Percentiles rank a stretch among this genome's conserved stretches.
Conservation (phyloP, 2,113 vertebrate species). For the Tonatia bakeri region DNA sequence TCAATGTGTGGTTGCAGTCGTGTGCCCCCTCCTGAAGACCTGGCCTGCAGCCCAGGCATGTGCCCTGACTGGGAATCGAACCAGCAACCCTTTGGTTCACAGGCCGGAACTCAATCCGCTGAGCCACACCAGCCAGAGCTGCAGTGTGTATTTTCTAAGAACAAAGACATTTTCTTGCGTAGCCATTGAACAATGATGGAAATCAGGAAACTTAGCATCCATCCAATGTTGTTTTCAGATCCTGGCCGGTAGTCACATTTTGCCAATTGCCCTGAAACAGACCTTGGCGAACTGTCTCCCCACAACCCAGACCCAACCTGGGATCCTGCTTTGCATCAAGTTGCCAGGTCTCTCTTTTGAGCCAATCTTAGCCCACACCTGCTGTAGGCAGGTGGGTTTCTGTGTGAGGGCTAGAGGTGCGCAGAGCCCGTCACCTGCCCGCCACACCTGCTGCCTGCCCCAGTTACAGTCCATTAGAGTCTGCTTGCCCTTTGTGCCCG, state of each 20-base stretch:
- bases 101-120: no score
- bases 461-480: no score
- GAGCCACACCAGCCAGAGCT: no score
- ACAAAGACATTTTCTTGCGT: not conserved
- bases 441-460: not conserved
- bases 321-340: not conserved
- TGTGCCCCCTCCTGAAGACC: no score
- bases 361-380: not conserved
- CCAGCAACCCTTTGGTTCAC: no score
- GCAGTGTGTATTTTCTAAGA: not conserved
- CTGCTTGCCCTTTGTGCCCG: no score
- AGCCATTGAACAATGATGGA: not conserved
- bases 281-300: not conserved
- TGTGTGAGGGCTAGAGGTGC: not conserved
- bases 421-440: not conserved
- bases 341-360: not conserved
- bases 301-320: not conserved
- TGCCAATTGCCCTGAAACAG: not conserved
- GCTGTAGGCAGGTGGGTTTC: not conserved
- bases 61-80: no score
- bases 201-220: not conserved
- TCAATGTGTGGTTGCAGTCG: no score
- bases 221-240: not conserved
- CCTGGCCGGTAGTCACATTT: not conserved
- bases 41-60: no score